Base-by-base conservation (phyloP, 2,888 invertebrate species). In the Anoncus sp. region DNA sequence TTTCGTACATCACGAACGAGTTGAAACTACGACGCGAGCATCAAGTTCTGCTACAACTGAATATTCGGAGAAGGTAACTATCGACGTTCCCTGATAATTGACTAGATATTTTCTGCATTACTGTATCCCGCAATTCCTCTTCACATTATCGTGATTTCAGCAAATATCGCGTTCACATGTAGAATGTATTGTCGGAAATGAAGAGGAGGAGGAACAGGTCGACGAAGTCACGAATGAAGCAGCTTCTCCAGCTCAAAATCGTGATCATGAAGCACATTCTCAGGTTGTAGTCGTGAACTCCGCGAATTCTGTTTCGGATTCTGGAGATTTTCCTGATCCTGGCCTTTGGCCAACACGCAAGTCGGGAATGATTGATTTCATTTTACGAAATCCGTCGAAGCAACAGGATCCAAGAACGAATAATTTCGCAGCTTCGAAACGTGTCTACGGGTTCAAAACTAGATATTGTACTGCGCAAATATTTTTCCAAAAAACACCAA, bases 401-500 rank as follows among this genome's bases (percentile, higher is more conserved):
- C 70, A 70, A 35, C 57, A 75, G 27, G 63, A 63, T 63, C 63
- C 70, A 16, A 55, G 57, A 70, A 40, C 16, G 55, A n/a, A 16
- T 45, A 18, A 60, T 55, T 75, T 69, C 12, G 7, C 47, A 14
- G 35, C 69, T 55, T 70, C 75, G 16, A 75, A 70, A 40, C 69
- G 75, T 20, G 22, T 55, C n/a, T 70, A 70, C 49, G 47, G 62
- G 7, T 47, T 57, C 14, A 69, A 62, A 69, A 49, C 70, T 22
- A 63, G 69, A 70, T 63, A 63, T 47, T 62, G 63, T 24, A 75
- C 70, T 24, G 16, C 55, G 5, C 55, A 75, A 67, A 74, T 63
- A 20, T 74, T 75, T 75, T 59, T 63, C 60, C 62, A 67, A 55
- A 74, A 72, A 74, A 74, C 38, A 47, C 35, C 47, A 62, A 78